Conservation (phyloP, 2,888 invertebrate species). For the Sceliomorpha sp. region DNA sequence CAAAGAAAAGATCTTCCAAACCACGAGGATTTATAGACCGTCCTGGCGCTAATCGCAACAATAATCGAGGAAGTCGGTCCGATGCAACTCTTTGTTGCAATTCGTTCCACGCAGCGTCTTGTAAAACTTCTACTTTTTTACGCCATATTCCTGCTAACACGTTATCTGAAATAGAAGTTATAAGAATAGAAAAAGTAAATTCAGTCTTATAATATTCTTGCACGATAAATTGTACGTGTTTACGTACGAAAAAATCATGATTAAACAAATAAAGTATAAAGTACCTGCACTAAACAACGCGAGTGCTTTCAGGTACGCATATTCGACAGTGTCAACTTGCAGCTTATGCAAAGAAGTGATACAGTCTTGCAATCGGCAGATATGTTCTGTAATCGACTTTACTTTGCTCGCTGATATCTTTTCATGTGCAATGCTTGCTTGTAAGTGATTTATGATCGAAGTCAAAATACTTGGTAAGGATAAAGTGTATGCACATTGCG, state of each 20-base stretch:
- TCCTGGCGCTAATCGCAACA: constrained; percentile 87
- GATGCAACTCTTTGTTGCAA: constrained; percentile 82
- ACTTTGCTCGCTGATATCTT: constrained; percentile 89
- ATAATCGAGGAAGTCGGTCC: constrained; percentile 83
- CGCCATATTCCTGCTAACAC: constrained; percentile 76
- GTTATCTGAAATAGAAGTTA: constrained; percentile 66
- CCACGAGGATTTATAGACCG: constrained; percentile 87
- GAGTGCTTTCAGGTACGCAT: constrained; percentile 92
- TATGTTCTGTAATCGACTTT: constrained; percentile 88
- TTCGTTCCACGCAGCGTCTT: constrained; percentile 81
- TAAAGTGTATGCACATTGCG: constrained; percentile 90
- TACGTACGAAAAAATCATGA: too few species aligned
- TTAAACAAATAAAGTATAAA: constrained; percentile 39
- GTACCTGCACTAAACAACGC: constrained; percentile 90
- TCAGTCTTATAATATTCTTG: too few species aligned
- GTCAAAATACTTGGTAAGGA: constrained; percentile 91
- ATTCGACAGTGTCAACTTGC: constrained; percentile 91
- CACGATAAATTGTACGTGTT: not conserved
- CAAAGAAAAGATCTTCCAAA: constrained; percentile 95
- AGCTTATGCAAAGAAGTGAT: constrained; percentile 87
- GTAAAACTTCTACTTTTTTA: constrained; percentile 82
- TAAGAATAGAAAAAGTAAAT: not conserved
- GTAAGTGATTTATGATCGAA: constrained; percentile 90
- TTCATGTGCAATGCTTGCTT: constrained; percentile 86
- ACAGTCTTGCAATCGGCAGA: constrained; percentile 91